Conservation (phyloP, 2,888 invertebrate genomes). For the Phoenoteleia sp. region DNA sequence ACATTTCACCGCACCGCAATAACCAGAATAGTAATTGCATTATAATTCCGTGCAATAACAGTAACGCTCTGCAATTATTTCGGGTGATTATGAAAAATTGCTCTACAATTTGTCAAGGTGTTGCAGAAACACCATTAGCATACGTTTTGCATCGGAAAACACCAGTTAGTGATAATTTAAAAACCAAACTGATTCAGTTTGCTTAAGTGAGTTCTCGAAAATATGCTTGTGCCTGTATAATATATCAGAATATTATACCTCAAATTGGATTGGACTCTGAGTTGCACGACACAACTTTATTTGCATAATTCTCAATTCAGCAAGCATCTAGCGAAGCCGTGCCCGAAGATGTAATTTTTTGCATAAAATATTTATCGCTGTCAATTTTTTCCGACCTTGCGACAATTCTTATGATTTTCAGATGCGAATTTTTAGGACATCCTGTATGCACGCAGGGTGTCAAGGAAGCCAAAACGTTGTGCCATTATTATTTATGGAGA, state of each 20-base stretch:
- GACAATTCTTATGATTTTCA: slow-evolving; percentile 30
- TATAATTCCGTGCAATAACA: no score
- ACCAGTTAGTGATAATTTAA: slow-evolving; percentile 2
- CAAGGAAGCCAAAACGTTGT: slow-evolving; percentile 41
- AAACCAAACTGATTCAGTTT: background rate
- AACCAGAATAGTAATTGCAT: no score
- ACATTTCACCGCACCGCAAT: no score
- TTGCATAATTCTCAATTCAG: slow-evolving; percentile 29
- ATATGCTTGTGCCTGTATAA: slow-evolving; percentile 22
- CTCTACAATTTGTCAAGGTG: no score
- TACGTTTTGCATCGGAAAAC: no score
- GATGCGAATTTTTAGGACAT: slow-evolving; percentile 41
- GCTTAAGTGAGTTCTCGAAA: background rate
- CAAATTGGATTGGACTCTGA: slow-evolving; percentile 21
- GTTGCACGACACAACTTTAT: slow-evolving; percentile 6
- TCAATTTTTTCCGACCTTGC: slow-evolving; percentile 16
- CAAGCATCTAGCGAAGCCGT: background rate
- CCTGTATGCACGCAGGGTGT: slow-evolving; percentile 45
- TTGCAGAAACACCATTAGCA: no score
- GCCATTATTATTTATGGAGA: slow-evolving; percentile 44
- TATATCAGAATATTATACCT: slow-evolving; percentile 19
- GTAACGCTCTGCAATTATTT: no score
- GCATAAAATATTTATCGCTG: slow-evolving; percentile 29
- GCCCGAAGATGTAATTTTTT: slow-evolving; percentile 32
- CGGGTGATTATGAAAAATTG: no score